A percentile compares a stretch with the other conserved stretches of the same genome.
Evolutionary conservation across 2,113 vertebrate species (phyloP).

Genomic region (Addax nasomaculatus): DNA sequence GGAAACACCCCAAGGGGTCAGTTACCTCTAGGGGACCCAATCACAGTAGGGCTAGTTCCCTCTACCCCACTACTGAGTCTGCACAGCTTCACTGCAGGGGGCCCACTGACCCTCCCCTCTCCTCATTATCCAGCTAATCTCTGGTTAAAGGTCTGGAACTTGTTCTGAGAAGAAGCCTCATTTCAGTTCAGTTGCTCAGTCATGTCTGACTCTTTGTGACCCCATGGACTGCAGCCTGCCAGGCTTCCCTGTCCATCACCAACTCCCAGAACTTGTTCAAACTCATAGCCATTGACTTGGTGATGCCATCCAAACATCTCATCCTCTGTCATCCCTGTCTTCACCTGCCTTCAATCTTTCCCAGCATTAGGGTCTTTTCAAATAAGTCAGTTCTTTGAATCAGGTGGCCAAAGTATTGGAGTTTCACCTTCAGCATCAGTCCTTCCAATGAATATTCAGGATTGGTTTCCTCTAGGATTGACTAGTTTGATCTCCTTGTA

Average conservation of each 20-base stretch:
- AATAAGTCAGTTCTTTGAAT: neutral
- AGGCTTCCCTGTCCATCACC: neutral
- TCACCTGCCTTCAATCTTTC: neutral
- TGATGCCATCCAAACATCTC: neutral
- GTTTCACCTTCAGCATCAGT: neutral
- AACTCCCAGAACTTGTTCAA: neutral
- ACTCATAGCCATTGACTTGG: neutral
- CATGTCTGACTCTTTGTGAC: neutral
- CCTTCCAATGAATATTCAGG: neutral
- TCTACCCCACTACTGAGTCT: accelerated
- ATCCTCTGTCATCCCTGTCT: neutral
- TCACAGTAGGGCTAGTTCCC: neutral
- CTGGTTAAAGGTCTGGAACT: neutral
- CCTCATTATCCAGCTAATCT: neutral
- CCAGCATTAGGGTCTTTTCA: neutral
- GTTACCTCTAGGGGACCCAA: neutral
- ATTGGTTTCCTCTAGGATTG: neutral
- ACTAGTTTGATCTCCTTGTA: neutral
- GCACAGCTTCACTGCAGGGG: neutral
- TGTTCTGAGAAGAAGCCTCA: neutral
- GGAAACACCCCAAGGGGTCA: neutral
- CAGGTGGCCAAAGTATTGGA: neutral
- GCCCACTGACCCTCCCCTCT: neutral
- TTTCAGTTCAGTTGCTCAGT: neutral
- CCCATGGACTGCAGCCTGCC: neutral